These are phyloP conservation scores for Himalopsyche anomala DNA, from an alignment of 2,888 invertebrate species.

Conservation along the genomic window DNA sequence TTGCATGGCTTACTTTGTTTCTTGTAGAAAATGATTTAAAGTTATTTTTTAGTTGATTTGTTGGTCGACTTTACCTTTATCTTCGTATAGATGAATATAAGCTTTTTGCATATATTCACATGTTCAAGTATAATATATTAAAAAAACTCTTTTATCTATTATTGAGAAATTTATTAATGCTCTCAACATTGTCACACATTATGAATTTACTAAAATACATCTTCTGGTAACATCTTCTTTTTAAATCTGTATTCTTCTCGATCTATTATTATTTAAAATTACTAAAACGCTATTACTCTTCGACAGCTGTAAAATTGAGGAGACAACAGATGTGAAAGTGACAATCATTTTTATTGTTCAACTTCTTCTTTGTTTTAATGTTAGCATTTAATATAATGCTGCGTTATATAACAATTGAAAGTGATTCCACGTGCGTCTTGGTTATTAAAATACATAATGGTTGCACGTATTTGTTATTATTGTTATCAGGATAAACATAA, in stretches of 20 bases:
- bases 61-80: too few relatives aligned
- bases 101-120: too few relatives aligned
- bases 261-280: background rate
- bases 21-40: too few relatives aligned
- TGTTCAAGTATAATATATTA: too few relatives aligned
- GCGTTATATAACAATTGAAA: background rate
- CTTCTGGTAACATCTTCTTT: background rate
- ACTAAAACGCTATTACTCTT: background rate
- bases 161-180: too few relatives aligned
- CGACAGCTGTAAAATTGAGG: conserved; percentile 21
- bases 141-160: too few relatives aligned
- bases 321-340: conserved; percentile 42
- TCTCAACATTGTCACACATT: too few relatives aligned
- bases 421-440: conserved; percentile 2
- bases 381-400: conserved; percentile 12
- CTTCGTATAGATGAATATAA: too few relatives aligned
- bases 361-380: conserved; percentile 15
- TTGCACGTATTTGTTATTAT: background rate
- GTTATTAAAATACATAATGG: background rate
- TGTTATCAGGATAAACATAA: background rate
- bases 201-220: too few relatives aligned
- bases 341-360: conserved; percentile 36
- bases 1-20: too few relatives aligned
- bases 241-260: background rate
- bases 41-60: too few relatives aligned